phyloP scores from a whole-genome alignment of 2,113 vertebrate species.

The Ceratotherium simum region DNA sequence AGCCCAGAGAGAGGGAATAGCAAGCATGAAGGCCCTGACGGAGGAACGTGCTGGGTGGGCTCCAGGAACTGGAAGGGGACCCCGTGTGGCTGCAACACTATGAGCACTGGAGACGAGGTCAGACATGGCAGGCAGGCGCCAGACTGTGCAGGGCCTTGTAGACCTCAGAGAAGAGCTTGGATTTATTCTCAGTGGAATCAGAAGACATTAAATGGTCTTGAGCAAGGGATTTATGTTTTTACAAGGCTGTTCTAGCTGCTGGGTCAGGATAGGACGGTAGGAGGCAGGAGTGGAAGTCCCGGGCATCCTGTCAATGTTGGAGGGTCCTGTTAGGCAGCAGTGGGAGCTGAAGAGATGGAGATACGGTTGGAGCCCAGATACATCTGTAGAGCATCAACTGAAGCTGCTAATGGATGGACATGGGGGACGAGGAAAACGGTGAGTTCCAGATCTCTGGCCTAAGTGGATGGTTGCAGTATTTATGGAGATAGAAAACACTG shows the following conservation, averaged over 20 bases:
- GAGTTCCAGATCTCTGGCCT: neutral
- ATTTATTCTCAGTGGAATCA: neutral
- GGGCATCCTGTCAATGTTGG: rapidly evolving
- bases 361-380: rapidly evolving
- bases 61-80: neutral
- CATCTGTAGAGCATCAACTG: neutral
- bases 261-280: neutral
- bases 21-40: neutral
- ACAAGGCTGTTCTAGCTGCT: neutral
- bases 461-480: neutral
- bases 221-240: neutral
- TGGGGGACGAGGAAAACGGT: neutral
- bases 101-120: neutral
- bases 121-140: neutral
- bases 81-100: rapidly evolving
- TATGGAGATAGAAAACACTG: neutral
- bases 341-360: neutral
- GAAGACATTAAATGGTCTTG: neutral
- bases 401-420: rapidly evolving
- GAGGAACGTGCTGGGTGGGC: too few relatives aligned
- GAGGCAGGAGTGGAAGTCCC: neutral
- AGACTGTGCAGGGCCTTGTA: neutral
- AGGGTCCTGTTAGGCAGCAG: neutral
- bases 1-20: neutral
- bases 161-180: neutral